phyloP scores from a whole-genome alignment of 2,888 invertebrate genomes.

The Acronicta alni region DNA sequence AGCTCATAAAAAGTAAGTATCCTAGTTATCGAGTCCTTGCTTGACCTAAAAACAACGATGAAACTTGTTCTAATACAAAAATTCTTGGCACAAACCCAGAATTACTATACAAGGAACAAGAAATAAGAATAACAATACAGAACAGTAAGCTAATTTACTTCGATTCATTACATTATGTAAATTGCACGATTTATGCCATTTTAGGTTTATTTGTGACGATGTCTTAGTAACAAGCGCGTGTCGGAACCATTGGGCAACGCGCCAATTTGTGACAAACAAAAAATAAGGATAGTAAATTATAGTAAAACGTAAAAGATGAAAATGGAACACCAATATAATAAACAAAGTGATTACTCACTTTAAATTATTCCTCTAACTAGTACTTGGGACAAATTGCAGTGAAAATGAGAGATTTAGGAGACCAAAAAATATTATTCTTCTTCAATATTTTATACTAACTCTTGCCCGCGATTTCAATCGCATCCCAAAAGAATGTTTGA shows the following conservation, averaged over 20 bases:
- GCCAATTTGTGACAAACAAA: constrained; percentile 40
- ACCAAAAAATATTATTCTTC: no score
- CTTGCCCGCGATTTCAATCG: no score
- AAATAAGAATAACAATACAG: constrained; percentile 8
- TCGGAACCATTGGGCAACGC: constrained; percentile 43
- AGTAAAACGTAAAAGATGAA: not conserved
- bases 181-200: constrained; percentile 23
- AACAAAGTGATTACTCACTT: no score
- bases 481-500: no score
- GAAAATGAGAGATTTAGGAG: no score
- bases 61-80: constrained; percentile 4
- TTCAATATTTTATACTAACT: no score
- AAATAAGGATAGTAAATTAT: constrained; percentile 1
- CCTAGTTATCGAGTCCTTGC: not conserved
- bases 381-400: no score
- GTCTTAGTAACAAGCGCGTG: constrained; percentile 15
- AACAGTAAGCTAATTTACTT: not conserved
- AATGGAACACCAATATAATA: no score
- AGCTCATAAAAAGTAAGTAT: no score
- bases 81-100: constrained; percentile 26
- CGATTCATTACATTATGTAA: constrained; percentile 39
- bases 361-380: no score
- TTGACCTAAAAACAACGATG: not conserved
- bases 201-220: constrained; percentile 25
- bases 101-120: constrained; percentile 15